Percentiles rank a stretch among this genome's conserved stretches.
phyloP scores from a whole-genome alignment of 2,797 vertebrate species.

The Emys orbicularis region DNA sequence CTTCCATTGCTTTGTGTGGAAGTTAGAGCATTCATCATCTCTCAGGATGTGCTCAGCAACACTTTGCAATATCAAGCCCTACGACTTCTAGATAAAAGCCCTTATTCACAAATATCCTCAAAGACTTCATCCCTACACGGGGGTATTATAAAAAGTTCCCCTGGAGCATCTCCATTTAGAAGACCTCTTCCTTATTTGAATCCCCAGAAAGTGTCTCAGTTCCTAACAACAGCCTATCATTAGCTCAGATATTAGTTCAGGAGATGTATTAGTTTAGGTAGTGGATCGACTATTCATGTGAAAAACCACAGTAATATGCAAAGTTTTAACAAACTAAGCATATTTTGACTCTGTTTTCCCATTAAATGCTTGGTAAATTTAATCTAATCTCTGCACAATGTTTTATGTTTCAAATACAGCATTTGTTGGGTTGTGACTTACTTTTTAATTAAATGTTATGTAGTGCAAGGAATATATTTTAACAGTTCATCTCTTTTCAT shows the following conservation, averaged over 20 bases:
- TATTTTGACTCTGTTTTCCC: background rate
- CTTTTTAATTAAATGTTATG: background rate
- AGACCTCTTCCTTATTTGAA: background rate
- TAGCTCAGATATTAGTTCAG: background rate
- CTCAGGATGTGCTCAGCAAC: background rate
- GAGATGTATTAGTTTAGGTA: background rate
- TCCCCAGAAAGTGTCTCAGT: background rate
- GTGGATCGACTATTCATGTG: fast-evolving
- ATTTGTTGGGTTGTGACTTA: background rate
- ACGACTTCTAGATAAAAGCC: background rate
- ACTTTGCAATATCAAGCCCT: background rate
- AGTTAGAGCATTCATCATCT: background rate
- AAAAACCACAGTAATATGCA: background rate
- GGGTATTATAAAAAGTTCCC: no score
- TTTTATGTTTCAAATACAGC: background rate
- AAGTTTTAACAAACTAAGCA: background rate
- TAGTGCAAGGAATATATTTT: background rate
- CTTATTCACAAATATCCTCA: background rate
- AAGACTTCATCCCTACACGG: background rate
- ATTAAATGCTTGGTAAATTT: background rate
- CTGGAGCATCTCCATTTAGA: background rate
- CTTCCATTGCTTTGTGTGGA: background rate
- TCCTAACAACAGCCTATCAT: fast-evolving
- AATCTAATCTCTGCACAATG: background rate
- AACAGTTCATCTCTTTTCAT: background rate